These are phyloP conservation scores for Physella acuta DNA, from an alignment of 1,140 invertebrate genomes.

Conservation along the genomic window DNA sequence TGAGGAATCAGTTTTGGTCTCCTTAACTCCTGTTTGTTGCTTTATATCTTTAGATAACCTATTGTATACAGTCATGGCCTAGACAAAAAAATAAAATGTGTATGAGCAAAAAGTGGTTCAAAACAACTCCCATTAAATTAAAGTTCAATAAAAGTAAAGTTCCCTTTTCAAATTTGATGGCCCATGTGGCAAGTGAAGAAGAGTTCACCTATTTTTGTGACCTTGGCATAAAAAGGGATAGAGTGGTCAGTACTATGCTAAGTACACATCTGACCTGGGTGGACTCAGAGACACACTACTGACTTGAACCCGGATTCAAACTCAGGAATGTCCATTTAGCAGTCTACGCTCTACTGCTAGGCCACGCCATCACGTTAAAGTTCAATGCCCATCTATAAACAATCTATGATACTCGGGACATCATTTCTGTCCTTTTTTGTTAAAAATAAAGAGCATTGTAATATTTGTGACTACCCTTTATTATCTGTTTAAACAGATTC, in stretches of 20 bases:
- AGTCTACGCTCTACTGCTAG: background rate
- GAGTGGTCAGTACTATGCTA: too few species aligned
- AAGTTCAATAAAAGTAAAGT: constrained; percentile 1
- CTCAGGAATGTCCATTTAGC: background rate
- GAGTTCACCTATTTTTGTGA: too few species aligned
- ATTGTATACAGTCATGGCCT: constrained; percentile 24
- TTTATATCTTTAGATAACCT: constrained; percentile 13
- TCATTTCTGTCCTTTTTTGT: background rate
- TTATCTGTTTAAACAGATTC: background rate
- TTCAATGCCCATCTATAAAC: background rate
- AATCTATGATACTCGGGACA: background rate
- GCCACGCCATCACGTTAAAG: background rate
- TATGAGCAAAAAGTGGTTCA: background rate
- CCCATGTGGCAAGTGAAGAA: too few species aligned
- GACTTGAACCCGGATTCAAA: too few species aligned
- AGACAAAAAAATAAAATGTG: background rate
- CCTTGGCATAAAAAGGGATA: too few species aligned
- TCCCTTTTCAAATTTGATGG: too few species aligned
- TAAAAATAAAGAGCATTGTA: background rate
- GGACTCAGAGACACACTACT: too few species aligned
- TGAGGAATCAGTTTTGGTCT: background rate
- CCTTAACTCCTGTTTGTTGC: background rate
- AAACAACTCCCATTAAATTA: background rate
- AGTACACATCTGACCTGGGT: background rate
- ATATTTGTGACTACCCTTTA: background rate